Base-by-base conservation (phyloP, 1,140 invertebrate genomes). In the Orius insidiosus region DNA sequence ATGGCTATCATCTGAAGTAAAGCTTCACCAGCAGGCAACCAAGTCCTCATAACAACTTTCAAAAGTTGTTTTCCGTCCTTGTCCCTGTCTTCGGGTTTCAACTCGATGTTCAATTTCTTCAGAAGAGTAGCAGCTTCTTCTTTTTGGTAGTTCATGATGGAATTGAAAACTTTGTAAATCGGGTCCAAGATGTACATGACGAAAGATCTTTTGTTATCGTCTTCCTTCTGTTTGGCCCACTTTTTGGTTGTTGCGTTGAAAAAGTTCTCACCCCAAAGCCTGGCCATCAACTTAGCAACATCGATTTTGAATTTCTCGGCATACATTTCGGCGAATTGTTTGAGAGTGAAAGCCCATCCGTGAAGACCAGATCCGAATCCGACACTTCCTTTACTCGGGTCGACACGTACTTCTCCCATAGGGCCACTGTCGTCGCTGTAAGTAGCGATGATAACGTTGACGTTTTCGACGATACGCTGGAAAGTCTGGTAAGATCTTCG, bases 1-100 rank as follows among this genome's bases (percentile, higher is more conserved):
- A 99, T 96, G 64, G 92, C 90, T 69, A 99, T 98, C 96, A 99
- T 99, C 74, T 98, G 92, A 75, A 99, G 85, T 56, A 99, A 68
- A 62, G 95, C 90, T 67, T 99, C 95, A 59, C 96, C 96, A 69
- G 95, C 96, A 49, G 95, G 95, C 60, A 99, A 71, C 96, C 96
- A 99, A 44, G 87, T 89, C 60, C 93, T 79, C 93, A 99, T 98
- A 30, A 98, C 85, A 57, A 93, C 84, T 71, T 93, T 93, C 48
- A 94, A 68, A 36, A 94, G 66, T 52, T 78, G 77, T 63, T 90
- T 93, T 60, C 88, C 88, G 59, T 95, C 88, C 62, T 96, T 87
- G 47, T 99, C 94, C 60, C 84, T 82, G 58, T 99, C 95, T 62
- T 98, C 96, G 54, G 78, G 74, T 59, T 87, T 87, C 53, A 99